Evolutionary conservation across 1,140 invertebrate species (phyloP).

Genomic region (Plectus sambesii): DNA sequence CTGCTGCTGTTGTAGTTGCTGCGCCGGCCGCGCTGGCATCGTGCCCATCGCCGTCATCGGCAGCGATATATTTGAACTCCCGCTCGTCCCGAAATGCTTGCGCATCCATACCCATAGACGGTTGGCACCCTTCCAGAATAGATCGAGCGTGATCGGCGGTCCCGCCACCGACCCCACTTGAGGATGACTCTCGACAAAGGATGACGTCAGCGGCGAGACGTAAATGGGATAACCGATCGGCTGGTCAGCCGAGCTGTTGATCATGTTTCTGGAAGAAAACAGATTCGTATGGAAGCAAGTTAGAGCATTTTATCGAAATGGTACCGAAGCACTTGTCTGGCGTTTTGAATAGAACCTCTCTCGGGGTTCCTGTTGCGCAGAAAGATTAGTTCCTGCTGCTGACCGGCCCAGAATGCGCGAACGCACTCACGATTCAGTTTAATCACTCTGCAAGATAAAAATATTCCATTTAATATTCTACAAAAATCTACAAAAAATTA

Average conservation of each 20-base stretch:
- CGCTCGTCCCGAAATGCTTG: conserved; percentile 31
- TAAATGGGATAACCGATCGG: conserved; percentile 98
- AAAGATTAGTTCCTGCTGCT: conserved; percentile 92
- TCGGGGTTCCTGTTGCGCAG: conserved; percentile 90
- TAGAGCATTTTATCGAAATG: no score
- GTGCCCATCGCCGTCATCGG: background rate
- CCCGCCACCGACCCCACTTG: conserved; percentile 67
- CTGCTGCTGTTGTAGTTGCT: no score
- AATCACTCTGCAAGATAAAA: conserved; percentile 33
- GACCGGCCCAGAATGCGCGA: conserved; percentile 92
- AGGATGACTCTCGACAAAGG: conserved; percentile 81
- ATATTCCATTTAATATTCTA: no score
- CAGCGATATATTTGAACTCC: conserved; percentile 25
- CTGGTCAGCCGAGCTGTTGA: no score
- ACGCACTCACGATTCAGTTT: conserved; percentile 85
- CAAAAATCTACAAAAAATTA: no score
- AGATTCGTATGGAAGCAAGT: no score
- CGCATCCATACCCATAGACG: conserved; percentile 19
- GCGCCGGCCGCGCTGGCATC: background rate
- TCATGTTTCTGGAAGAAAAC: no score
- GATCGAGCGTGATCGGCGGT: conserved; percentile 64
- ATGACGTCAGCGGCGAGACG: conserved; percentile 92
- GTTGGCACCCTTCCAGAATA: conserved; percentile 58
- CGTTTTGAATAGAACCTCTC: conserved; percentile 90
- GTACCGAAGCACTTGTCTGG: conserved; percentile 62